Conservation (phyloP, 2,113 vertebrate genomes). For the Ranitomeya imitator region DNA sequence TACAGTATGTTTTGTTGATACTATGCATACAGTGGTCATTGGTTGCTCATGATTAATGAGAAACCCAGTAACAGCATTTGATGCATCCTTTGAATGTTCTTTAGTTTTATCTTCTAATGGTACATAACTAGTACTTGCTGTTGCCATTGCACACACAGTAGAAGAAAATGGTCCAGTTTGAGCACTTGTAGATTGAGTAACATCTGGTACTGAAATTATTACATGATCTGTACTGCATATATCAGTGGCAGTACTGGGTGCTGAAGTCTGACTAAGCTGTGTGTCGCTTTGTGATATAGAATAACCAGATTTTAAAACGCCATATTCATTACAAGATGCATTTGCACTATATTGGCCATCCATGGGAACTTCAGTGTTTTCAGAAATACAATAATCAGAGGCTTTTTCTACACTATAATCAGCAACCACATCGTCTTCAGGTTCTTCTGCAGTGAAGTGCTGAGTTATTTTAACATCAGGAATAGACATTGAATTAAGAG, state of each 20-base stretch:
- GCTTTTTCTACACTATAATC: constrained; percentile 77
- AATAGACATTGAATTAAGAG: constrained; percentile 84
- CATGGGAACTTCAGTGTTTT: constrained; percentile 77
- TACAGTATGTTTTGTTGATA: constrained; percentile 65
- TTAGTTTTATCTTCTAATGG: constrained; percentile 67
- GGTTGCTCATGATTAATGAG: background rate
- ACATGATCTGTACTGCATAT: constrained; percentile 68
- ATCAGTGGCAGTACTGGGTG: constrained; percentile 47
- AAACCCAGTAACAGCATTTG: constrained; percentile 54
- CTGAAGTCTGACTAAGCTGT: constrained; percentile 46
- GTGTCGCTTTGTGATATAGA: background rate
- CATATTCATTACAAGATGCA: constrained; percentile 77
- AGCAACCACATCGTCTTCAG: constrained; percentile 84
- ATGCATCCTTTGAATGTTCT: constrained; percentile 59
- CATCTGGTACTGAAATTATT: constrained; percentile 74
- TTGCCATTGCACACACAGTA: background rate
- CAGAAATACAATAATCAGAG: constrained; percentile 81
- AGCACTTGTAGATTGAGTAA: constrained; percentile 60
- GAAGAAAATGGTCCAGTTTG: constrained; percentile 58
- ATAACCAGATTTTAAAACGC: constrained; percentile 52
- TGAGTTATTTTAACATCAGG: constrained; percentile 98
- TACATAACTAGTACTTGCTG: constrained; percentile 11
- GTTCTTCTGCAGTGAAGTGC: constrained; percentile 92
- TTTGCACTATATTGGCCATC: constrained; percentile 73
- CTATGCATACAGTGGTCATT: constrained; percentile 11